These are phyloP conservation scores for Pteruthius melanotis DNA, from an alignment of 2,113 vertebrate species.

Conservation along the genomic window DNA sequence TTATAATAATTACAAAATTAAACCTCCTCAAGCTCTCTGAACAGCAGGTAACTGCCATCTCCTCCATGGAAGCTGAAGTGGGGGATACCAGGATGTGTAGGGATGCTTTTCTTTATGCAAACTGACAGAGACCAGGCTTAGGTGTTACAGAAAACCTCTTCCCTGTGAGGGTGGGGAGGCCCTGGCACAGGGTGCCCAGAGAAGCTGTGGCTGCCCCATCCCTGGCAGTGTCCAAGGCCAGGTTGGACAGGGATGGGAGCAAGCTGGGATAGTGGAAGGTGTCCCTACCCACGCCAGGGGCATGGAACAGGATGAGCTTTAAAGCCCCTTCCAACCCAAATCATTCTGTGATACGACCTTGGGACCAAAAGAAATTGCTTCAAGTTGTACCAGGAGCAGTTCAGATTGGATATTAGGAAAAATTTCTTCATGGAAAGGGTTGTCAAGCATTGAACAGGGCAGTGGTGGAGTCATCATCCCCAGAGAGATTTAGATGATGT, in stretches of 20 bases:
- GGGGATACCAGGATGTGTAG: neutral
- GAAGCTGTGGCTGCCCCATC: neutral
- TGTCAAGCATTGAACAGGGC: neutral
- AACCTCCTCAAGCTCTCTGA: neutral
- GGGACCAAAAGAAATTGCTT: neutral
- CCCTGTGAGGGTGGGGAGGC: neutral
- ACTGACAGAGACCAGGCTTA: neutral
- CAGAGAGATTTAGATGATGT: neutral
- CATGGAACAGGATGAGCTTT: neutral
- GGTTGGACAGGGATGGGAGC: neutral
- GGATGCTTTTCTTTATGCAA: neutral
- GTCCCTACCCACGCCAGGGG: neutral
- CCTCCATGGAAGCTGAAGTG: neutral
- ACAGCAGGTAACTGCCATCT: neutral
- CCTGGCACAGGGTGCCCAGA: neutral
- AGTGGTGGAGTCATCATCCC: neutral
- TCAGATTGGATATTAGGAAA: neutral
- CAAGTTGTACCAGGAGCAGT: neutral
- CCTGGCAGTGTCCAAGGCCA: neutral
- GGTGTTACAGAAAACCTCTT: neutral
- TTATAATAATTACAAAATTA: neutral
- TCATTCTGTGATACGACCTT: neutral
- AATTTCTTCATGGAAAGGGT: neutral
- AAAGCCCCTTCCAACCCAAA: neutral
- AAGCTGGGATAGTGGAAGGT: neutral